These are phyloP conservation scores for Lepilemur septentrionalis DNA, from an alignment of 2,797 vertebrate genomes.

Conservation along the genomic window DNA sequence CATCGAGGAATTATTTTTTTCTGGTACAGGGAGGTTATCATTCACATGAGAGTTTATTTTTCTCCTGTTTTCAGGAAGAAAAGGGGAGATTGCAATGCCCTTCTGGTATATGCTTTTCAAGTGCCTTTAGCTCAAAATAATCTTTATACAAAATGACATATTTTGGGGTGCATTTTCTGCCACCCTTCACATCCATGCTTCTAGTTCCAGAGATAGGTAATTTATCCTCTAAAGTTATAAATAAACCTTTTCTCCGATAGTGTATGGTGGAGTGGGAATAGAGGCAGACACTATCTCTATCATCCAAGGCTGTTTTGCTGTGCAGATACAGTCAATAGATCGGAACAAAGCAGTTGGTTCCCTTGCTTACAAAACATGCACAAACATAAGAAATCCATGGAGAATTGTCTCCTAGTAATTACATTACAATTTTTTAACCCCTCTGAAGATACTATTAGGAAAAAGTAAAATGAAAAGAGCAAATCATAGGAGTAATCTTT, in stretches of 20 bases:
- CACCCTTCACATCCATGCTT: fast-evolving
- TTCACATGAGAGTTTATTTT: neutral
- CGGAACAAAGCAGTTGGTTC: neutral
- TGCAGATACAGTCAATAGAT: neutral
- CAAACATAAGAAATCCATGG: neutral
- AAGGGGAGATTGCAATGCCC: neutral
- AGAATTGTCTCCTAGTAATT: neutral
- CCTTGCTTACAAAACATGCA: neutral
- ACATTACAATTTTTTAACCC: neutral
- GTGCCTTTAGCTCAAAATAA: neutral
- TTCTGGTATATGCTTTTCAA: neutral
- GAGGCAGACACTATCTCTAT: neutral
- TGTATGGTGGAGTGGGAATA: fast-evolving
- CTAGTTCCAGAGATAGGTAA: neutral
- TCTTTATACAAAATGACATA: neutral
- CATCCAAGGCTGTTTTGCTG: neutral
- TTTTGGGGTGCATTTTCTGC: neutral
- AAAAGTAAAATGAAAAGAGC: neutral
- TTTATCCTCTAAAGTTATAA: neutral
- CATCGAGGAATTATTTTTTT: neutral
- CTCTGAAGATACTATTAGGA: neutral
- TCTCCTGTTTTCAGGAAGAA: neutral
- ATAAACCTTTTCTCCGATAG: neutral
- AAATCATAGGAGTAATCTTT: neutral
- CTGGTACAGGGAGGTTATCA: no score